These are phyloP conservation scores for Caloenas nicobarica DNA, from an alignment of 2,113 vertebrate genomes.

Conservation along the genomic window DNA sequence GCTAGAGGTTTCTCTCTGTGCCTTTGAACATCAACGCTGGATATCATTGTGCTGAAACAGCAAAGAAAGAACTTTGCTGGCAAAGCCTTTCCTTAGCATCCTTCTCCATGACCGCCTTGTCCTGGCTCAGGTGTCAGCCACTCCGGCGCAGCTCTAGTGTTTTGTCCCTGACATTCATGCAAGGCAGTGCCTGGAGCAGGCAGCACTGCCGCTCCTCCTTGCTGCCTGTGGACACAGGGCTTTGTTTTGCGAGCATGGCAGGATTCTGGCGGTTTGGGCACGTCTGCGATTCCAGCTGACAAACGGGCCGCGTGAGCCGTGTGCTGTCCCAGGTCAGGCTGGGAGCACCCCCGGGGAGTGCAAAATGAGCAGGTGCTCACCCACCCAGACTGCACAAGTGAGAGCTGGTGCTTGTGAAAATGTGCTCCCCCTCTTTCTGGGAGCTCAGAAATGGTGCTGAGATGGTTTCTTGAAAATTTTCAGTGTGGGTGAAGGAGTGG, in stretches of 20 bases:
- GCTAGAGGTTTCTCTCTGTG: neutral
- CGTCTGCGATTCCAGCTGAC: neutral
- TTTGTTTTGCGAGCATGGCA: neutral
- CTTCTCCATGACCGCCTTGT: neutral
- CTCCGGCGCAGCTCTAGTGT: neutral
- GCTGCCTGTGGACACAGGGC: neutral
- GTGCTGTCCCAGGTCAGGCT: neutral
- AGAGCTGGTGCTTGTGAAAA: neutral
- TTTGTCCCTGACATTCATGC: neutral
- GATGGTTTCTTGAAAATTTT: neutral
- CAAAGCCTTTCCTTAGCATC: neutral
- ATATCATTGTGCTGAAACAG: neutral
- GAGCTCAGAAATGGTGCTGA: neutral
- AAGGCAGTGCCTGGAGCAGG: neutral
- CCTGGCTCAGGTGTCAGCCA: neutral
- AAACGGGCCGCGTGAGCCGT: rapidly evolving
- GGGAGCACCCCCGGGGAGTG: neutral
- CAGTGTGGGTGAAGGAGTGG: neutral
- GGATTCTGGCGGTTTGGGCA: neutral
- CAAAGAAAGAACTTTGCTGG: neutral
- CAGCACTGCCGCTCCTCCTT: neutral
- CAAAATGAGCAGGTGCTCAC: neutral
- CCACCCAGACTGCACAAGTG: rapidly evolving
- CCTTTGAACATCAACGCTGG: neutral
- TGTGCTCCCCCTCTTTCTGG: neutral